These are phyloP conservation scores for Teleogryllus oceanicus DNA, from an alignment of 2,888 invertebrate species.

Conservation along the genomic window DNA sequence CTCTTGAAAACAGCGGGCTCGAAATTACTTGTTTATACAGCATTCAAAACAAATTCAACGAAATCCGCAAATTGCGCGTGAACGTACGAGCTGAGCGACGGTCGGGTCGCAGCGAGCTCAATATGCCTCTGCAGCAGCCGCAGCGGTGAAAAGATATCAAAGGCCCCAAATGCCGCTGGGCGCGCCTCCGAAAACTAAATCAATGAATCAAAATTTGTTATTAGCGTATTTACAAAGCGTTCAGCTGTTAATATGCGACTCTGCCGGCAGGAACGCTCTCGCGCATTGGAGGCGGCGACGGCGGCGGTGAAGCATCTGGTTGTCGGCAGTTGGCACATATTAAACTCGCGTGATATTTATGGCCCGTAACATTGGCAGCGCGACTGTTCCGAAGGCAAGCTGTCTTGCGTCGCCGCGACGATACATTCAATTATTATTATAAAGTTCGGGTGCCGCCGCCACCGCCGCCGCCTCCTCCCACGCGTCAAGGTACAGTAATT, in stretches of 20 bases:
- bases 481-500: no score
- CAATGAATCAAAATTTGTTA: conserved; percentile 11
- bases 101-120: no score
- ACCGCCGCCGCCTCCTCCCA: no score
- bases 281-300: neutral
- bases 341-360: neutral
- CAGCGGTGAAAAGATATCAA: no score
- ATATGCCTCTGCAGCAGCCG: no score
- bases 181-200: neutral
- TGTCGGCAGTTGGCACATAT: neutral
- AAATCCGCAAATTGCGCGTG: no score
- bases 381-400: neutral
- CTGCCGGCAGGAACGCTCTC: neutral
- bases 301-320: neutral
- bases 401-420: neutral
- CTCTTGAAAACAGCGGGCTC: no score
- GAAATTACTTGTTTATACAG: no score
- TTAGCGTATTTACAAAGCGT: neutral
- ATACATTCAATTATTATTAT: conserved; percentile 9
- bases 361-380: neutral
- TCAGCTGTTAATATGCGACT: neutral
- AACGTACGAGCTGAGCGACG: no score
- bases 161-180: no score
- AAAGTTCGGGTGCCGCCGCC: neutral
- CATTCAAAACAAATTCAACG: no score